Evolutionary conservation across 2,113 vertebrate species (phyloP), one percentile per base, ranked within the genome.

Genomic region (Calonectris borealis): DNA sequence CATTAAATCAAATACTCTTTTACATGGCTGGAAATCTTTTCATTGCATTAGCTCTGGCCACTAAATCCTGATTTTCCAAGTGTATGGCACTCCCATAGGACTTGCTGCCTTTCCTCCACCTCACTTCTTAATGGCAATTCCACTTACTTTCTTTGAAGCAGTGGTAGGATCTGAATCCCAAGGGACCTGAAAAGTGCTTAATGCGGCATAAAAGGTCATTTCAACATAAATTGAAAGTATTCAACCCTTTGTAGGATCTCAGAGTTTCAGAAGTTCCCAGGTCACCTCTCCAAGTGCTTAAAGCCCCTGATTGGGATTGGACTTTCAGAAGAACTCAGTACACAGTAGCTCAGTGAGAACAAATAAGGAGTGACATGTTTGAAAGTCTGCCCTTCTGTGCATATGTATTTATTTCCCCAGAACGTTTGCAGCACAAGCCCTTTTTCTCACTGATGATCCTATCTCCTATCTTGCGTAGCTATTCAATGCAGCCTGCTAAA

Each of bases 1-100:
- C n/a, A 79, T 70, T 94, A 88, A 89, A 95, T 83, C 36, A 89
- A 87, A 72, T 94, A 61, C 84, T 82, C 49, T 79, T 85, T 91
- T 86, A 52, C 54, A 26, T 95, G 83, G 77, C 57, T 72, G 36
- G 57, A 85, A 85, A 42, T 73, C 31, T 83, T 95, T 81, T 89
- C 29, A 73, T 61, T 82, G 46, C 40, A 38, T 72, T 84, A 94
- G 25, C 31, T 64, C 26, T 72, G 29, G 26, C 31, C 31, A 52
- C 40, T 86, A 72, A 95, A 91, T 80, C 34, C 72, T 91, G 29
- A 40, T 86, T 94, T 94, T 89, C 66, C 64, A 52, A 61, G 69
- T 44, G 20, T 65, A 36, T 51, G 75, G 49, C 32, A 55, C 10
- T 75, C 55, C 65, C 25, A 7, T 12, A 69, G 42, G 88, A 71